Evolutionary conservation across 2,797 vertebrate species (phyloP).

Genomic region (Acanthiza pusilla): DNA sequence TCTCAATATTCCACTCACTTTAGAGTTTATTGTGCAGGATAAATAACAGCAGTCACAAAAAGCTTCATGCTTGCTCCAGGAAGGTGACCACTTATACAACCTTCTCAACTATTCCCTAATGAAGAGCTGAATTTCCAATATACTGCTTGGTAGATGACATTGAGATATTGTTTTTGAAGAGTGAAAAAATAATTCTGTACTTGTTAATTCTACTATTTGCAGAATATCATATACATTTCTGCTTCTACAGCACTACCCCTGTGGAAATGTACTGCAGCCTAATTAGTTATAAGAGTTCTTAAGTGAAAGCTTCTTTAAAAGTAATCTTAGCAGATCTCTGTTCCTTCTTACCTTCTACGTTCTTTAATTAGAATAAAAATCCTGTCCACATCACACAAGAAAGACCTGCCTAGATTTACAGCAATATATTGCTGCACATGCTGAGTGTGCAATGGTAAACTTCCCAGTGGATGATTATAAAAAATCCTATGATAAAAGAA

Average conservation of each 20-base stretch:
- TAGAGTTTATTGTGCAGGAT: background rate
- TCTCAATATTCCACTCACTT: background rate
- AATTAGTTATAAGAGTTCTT: constrained; percentile 34
- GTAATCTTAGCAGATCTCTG: constrained; percentile 27
- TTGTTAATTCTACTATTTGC: background rate
- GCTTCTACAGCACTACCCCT: background rate
- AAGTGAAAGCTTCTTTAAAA: constrained; percentile 53
- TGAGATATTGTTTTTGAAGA: background rate
- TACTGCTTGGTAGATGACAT: background rate
- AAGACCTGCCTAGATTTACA: background rate
- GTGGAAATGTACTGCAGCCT: background rate
- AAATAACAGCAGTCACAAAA: background rate
- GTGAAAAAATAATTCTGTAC: background rate
- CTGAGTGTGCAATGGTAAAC: background rate
- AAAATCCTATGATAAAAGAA: background rate
- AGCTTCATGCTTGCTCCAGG: background rate
- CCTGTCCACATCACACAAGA: background rate
- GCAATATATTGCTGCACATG: background rate
- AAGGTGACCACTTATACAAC: background rate
- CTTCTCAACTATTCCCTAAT: background rate
- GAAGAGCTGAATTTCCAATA: background rate
- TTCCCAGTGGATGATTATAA: background rate
- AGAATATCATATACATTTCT: background rate
- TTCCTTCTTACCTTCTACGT: background rate
- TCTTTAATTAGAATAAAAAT: constrained; percentile 54